These are phyloP conservation scores for Tragelaphus imberbis DNA, from an alignment of 2,113 vertebrate species.

Conservation along the genomic window DNA sequence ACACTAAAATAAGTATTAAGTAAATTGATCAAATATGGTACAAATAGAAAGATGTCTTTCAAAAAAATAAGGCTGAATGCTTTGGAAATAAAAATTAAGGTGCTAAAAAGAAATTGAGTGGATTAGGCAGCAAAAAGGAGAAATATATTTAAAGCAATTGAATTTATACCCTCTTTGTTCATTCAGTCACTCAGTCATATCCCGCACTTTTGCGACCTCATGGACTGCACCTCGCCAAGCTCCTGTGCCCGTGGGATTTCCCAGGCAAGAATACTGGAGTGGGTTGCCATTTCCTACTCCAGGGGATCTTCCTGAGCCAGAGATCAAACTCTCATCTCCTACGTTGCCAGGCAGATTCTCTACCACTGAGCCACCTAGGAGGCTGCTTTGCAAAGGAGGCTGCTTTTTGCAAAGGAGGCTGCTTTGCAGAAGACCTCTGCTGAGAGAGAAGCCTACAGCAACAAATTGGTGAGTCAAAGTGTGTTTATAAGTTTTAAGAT, in stretches of 20 bases:
- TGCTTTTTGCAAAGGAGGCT: no score
- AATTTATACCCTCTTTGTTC: not conserved
- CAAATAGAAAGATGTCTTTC: not conserved
- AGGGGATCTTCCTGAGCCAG: not conserved
- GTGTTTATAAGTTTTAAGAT: not conserved
- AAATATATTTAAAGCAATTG: not conserved
- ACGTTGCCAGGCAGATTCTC: not conserved
- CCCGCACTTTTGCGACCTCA: fast-evolving
- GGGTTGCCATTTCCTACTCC: not conserved
- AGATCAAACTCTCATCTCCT: not conserved
- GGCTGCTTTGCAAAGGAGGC: not conserved
- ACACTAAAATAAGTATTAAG: not conserved
- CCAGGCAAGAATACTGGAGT: not conserved
- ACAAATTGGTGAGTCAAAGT: not conserved
- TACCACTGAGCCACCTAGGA: not conserved
- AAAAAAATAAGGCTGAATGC: not conserved
- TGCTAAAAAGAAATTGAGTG: not conserved
- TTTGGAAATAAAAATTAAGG: not conserved
- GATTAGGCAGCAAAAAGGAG: not conserved
- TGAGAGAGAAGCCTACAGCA: not conserved
- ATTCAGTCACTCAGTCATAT: not conserved
- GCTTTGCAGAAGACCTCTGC: not conserved
- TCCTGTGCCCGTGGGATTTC: not conserved
- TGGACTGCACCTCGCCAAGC: not conserved
- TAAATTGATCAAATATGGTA: not conserved